Percentiles rank a stretch among this genome's conserved stretches.
These are phyloP conservation scores for Battus philenor DNA, from an alignment of 1,140 invertebrate genomes.

Conservation along the genomic window DNA sequence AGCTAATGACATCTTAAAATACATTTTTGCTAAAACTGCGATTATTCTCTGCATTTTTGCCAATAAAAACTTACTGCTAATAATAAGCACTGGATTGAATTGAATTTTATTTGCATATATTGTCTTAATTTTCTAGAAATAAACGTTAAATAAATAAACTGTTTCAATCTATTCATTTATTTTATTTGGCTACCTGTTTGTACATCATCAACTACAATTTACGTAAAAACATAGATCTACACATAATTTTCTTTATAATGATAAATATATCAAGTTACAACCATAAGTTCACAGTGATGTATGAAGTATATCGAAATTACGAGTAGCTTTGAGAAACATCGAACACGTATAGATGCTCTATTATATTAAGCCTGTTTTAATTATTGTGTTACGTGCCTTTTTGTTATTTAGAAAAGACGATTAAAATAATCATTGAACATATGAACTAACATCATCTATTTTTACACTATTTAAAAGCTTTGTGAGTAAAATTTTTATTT, in stretches of 20 bases:
- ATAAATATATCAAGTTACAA: slow-evolving; percentile 70
- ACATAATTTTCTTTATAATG: slow-evolving; percentile 55
- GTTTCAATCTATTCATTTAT: slow-evolving; percentile 59
- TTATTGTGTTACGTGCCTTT: background rate
- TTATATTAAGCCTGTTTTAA: background rate
- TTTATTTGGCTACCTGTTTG: slow-evolving; percentile 62
- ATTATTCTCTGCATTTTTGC: too few species aligned
- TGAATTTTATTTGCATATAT: too few species aligned
- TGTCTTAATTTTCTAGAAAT: background rate
- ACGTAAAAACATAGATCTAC: slow-evolving; percentile 73
- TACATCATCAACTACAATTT: slow-evolving; percentile 65
- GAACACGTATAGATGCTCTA: slow-evolving; percentile 20
- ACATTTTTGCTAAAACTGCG: too few species aligned
- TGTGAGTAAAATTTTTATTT: slow-evolving; percentile 1
- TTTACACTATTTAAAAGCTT: slow-evolving; percentile 1
- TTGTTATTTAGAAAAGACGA: slow-evolving; percentile 1
- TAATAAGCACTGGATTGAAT: too few species aligned
- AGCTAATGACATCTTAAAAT: too few species aligned
- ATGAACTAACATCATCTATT: slow-evolving; percentile 7
- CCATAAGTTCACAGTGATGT: slow-evolving; percentile 66
- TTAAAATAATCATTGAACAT: slow-evolving; percentile 10
- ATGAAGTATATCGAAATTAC: slow-evolving; percentile 37
- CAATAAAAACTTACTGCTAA: too few species aligned
- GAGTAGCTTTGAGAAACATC: slow-evolving; percentile 25
- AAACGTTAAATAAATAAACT: slow-evolving; percentile 9